Conservation (phyloP, 1,140 invertebrate genomes). For the Drosophila ohnishii region DNA sequence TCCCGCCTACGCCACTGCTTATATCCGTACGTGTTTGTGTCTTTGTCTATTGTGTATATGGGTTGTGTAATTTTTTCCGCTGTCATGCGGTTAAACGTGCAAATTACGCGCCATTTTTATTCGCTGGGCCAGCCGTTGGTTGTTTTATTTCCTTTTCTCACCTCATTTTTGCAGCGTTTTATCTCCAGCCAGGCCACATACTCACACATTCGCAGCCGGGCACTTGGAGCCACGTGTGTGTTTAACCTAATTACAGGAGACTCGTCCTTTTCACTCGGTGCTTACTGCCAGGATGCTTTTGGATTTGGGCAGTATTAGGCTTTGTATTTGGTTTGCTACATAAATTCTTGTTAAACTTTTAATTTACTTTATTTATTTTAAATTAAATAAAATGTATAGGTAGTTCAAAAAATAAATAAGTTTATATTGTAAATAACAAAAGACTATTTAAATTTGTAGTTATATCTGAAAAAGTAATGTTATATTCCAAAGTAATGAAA, state of each 20-base stretch:
- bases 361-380: background rate
- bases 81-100: slow-evolving; percentile 75
- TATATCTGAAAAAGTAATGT: background rate
- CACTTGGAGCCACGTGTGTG: slow-evolving; percentile 67
- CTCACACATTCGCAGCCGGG: slow-evolving; percentile 16
- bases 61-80: slow-evolving; percentile 64
- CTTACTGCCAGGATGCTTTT: slow-evolving; percentile 1
- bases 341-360: too few species aligned
- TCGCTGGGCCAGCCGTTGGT: slow-evolving; percentile 53
- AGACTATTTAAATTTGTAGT: background rate
- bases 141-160: slow-evolving; percentile 76
- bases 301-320: slow-evolving; percentile 1
- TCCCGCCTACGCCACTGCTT: slow-evolving; percentile 5
- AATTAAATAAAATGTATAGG: background rate
- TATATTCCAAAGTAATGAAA: background rate
- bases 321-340: background rate
- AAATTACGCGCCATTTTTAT: slow-evolving; percentile 77
- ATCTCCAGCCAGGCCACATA: slow-evolving; percentile 49
- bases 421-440: background rate
- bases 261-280: slow-evolving; percentile 18
- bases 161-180: slow-evolving; percentile 70
- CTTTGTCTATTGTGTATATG: slow-evolving; percentile 23
- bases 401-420: background rate
- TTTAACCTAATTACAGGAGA: slow-evolving; percentile 72
- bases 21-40: slow-evolving; percentile 18